Base-by-base conservation (phyloP, 1,140 invertebrate genomes). In the Bombus sibiricus region DNA sequence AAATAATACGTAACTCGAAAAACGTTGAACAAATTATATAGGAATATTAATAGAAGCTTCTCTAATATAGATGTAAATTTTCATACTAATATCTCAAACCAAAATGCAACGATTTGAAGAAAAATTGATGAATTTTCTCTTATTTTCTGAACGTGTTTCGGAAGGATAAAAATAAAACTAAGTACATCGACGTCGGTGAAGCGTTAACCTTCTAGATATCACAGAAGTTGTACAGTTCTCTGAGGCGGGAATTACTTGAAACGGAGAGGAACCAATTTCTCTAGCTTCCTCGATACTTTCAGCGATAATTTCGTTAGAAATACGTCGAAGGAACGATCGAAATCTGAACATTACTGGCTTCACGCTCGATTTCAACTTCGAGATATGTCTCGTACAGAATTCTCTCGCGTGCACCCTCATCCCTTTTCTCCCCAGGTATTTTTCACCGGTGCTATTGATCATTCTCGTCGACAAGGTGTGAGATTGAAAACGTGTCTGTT, bases 311-410 rank as follows among this genome's bases (percentile, higher is more conserved):
- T 34, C 32, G 66, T 34, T 68, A 18, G 66, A 68, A 68, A 66
- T 12, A 13, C 9, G 25, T 32, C 15, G 32, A 39, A 37, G 43
- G n/a, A 69, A 83, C 85, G 86, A 92, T 87, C 86, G 82, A 84
- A 92, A 93, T 92, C 88, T 83, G 88, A 88, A 91, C 90, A 91
- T 84, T 80, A 87, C 80, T 79, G 39, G 89, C 89, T 90, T 91
- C 91, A 86, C 79, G 80, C 57, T 47, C 72, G 71, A 89, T 82
- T 87, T 91, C 78, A 41, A 83, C 87, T 81, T 88, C 84, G 91
- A 91, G 89, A 92, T 86, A 3, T 62, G 72, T 83, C 80, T 77
- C 79, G 82, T 72, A 81, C 84, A 86, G 86, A 91, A 90, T 89
- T 86, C 80, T 39, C 32, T 32, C 62, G 15, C 68, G n/a, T 68